Percentiles rank a stretch among this genome's conserved stretches.
Conservation (phyloP, 2,888 invertebrate genomes). For the Hyles lineata region DNA sequence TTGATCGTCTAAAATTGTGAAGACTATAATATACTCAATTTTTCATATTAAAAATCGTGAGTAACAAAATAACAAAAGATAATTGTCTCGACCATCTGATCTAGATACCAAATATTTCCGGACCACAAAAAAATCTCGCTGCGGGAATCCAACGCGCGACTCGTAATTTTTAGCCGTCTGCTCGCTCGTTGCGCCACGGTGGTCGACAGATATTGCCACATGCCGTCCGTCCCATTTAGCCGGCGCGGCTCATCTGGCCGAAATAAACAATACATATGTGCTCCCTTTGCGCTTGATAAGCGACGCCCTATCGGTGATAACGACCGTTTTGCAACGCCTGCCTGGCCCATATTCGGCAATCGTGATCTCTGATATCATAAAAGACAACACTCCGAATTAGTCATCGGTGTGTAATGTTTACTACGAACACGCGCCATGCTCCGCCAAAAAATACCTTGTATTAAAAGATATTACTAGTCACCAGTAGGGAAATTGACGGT, state of each 20-base stretch:
- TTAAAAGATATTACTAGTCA: not conserved
- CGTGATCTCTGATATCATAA: slow-evolving; percentile 61
- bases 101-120: too few species aligned
- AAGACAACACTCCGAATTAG: slow-evolving; percentile 64
- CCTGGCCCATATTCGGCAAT: slow-evolving; percentile 70
- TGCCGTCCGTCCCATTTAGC: not conserved
- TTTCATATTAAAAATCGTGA: too few species aligned
- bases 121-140: too few species aligned
- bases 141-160: too few species aligned
- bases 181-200: not conserved
- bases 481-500: not conserved
- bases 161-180: too few species aligned
- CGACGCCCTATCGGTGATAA: slow-evolving; percentile 53
- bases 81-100: too few species aligned
- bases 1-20: too few species aligned
- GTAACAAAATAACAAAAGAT: too few species aligned
- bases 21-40: too few species aligned
- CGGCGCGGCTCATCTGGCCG: slow-evolving; percentile 8
- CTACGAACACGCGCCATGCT: slow-evolving; percentile 50
- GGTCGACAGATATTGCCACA: not conserved
- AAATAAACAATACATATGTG: slow-evolving; percentile 18
- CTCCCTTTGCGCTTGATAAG: slow-evolving; percentile 39
- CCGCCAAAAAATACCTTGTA: slow-evolving; percentile 41
- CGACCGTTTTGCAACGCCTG: slow-evolving; percentile 67
- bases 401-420: slow-evolving; percentile 60